Conservation (phyloP, 1,140 invertebrate genomes). For the Drosophila gunungcola region DNA sequence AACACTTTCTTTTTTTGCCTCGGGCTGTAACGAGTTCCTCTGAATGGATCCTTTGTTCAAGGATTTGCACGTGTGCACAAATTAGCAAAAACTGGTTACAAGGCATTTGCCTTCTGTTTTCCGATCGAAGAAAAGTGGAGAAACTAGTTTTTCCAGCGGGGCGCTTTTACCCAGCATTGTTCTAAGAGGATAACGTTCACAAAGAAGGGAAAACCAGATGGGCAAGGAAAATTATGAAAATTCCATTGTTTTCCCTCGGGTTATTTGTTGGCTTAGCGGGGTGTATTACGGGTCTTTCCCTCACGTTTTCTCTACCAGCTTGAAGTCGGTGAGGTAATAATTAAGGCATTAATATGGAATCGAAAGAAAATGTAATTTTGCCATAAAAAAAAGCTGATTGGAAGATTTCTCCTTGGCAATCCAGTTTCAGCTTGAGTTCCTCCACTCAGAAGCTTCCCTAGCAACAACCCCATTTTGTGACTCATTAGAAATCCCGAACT, state of each 20-base stretch:
- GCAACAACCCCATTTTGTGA: constrained; percentile 40
- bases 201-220: constrained; percentile 54
- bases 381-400: constrained; percentile 30
- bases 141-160: constrained; percentile 58
- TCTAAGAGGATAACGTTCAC: constrained; percentile 39
- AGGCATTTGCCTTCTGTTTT: constrained; percentile 53
- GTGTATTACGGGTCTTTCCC: constrained; percentile 15
- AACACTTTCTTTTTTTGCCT: constrained; percentile 43
- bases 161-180: constrained; percentile 64
- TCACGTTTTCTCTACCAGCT: constrained; percentile 17
- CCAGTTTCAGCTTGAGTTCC: constrained; percentile 38
- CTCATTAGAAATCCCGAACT: constrained; percentile 36
- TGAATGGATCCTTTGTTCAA: constrained; percentile 53
- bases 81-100: constrained; percentile 75
- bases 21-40: constrained; percentile 35
- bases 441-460: constrained; percentile 38
- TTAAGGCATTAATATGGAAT: constrained; percentile 53
- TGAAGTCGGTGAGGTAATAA: constrained; percentile 57
- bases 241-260: constrained; percentile 51
- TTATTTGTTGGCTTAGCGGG: constrained; percentile 43
- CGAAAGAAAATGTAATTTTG: constrained; percentile 1
- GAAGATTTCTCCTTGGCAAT: constrained; percentile 18
- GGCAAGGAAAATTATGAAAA: constrained; percentile 69
- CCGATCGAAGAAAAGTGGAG: constrained; percentile 42
- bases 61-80: constrained; percentile 78